A percentile compares a stretch with the other conserved stretches of the same genome.
phyloP scores from a whole-genome alignment of 2,113 vertebrate genomes.

The Rhea pennata region DNA sequence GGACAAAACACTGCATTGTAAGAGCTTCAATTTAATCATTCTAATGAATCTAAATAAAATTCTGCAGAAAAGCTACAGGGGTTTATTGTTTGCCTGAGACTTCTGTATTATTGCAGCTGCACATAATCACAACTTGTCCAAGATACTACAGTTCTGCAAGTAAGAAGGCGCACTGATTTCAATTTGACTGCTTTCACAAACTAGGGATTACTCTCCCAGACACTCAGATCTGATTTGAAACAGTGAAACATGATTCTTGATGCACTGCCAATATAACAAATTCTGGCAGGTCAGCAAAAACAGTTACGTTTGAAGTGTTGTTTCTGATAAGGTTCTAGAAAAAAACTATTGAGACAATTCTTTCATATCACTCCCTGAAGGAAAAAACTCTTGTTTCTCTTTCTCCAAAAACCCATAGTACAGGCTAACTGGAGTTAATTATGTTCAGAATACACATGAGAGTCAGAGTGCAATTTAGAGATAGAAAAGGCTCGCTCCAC shows the following conservation, averaged over 20 bases:
- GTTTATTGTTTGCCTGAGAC: background rate
- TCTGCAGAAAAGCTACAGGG: background rate
- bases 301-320: fast-evolving
- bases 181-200: background rate
- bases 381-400: background rate
- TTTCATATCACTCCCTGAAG: background rate
- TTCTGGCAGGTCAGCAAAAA: background rate
- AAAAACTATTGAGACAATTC: background rate
- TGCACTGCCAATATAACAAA: background rate
- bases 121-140: background rate
- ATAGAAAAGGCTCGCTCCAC: background rate
- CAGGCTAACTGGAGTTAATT: background rate
- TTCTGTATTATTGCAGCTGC: background rate
- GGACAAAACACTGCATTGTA: background rate
- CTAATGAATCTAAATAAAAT: background rate
- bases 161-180: background rate
- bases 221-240: background rate
- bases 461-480: background rate
- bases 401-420: background rate
- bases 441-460: background rate
- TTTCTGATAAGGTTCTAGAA: background rate
- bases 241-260: background rate
- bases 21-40: background rate
- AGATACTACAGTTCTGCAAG: background rate
- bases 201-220: background rate